Evolutionary conservation across 2,113 vertebrate species (phyloP).

Genomic region (Blennius ocellaris): DNA sequence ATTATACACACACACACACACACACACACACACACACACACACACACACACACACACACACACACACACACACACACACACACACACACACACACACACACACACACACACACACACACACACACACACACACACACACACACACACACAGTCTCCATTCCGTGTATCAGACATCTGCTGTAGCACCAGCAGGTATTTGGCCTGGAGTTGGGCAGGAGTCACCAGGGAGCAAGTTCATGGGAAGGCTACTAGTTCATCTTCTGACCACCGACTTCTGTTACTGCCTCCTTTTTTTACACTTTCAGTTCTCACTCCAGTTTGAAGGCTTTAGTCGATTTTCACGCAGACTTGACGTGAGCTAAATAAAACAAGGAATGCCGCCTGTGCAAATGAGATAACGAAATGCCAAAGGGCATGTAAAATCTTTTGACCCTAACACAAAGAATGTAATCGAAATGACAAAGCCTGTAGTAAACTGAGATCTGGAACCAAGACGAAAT

Average conservation of each 20-base stretch:
- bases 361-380: constrained; percentile 42
- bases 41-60: constrained; percentile 36
- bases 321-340: constrained; percentile 46
- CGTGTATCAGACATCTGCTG: constrained; percentile 75
- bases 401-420: constrained; percentile 68
- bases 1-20: constrained; percentile 36
- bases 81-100: constrained; percentile 36
- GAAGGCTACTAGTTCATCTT: constrained; percentile 74
- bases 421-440: constrained; percentile 72
- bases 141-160: constrained; percentile 24
- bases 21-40: constrained; percentile 31
- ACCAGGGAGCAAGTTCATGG: constrained; percentile 75
- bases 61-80: constrained; percentile 37
- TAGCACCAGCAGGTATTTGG: constrained; percentile 78
- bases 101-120: constrained; percentile 37
- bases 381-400: constrained; percentile 69
- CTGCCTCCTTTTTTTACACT: constrained; percentile 7
- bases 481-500: constrained; percentile 56
- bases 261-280: constrained; percentile 40
- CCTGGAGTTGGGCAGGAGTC: constrained; percentile 67
- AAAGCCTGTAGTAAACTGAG: constrained; percentile 53
- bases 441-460: constrained; percentile 63
- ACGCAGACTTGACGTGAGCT: constrained; percentile 24
- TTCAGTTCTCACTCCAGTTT: constrained; percentile 13
- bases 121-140: constrained; percentile 31